phyloP scores from a whole-genome alignment of 1,140 invertebrate genomes.

The Leptinotarsa undecemlineata region DNA sequence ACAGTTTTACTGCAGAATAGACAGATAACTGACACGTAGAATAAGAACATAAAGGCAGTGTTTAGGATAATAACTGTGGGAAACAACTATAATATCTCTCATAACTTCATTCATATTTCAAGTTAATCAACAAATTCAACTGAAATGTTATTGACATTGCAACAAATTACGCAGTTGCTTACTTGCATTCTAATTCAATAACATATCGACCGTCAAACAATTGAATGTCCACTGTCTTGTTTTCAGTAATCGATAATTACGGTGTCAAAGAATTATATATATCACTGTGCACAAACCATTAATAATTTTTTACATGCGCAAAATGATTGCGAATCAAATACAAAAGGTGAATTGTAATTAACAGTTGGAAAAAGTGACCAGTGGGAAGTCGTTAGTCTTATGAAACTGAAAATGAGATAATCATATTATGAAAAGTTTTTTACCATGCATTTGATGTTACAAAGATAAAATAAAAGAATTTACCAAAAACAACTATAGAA shows the following conservation, averaged over 20 bases:
- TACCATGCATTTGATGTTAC: too few relatives aligned
- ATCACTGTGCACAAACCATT: neutral
- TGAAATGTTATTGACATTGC: conserved; percentile 27
- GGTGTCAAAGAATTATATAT: conserved; percentile 1
- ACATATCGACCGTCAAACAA: neutral
- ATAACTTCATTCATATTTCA: neutral
- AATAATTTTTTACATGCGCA: neutral
- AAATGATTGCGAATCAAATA: neutral
- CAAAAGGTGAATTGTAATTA: neutral
- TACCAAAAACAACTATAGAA: too few relatives aligned
- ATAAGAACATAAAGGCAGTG: too few relatives aligned
- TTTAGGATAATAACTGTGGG: too few relatives aligned
- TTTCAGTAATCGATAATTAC: conserved; percentile 6
- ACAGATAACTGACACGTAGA: too few relatives aligned
- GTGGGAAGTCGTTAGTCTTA: neutral
- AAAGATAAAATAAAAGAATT: too few relatives aligned
- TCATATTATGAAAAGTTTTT: too few relatives aligned
- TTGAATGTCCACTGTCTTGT: neutral
- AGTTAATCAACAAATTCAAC: conserved; percentile 1
- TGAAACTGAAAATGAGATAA: neutral
- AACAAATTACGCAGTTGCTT: conserved; percentile 12
- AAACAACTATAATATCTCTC: too few relatives aligned
- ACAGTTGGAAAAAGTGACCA: neutral
- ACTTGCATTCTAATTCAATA: neutral
- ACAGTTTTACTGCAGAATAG: too few relatives aligned